A percentile compares a stretch with the other conserved stretches of the same genome.
phyloP scores from a whole-genome alignment of 2,797 vertebrate genomes.

The Hippopotamyrus pictus region DNA sequence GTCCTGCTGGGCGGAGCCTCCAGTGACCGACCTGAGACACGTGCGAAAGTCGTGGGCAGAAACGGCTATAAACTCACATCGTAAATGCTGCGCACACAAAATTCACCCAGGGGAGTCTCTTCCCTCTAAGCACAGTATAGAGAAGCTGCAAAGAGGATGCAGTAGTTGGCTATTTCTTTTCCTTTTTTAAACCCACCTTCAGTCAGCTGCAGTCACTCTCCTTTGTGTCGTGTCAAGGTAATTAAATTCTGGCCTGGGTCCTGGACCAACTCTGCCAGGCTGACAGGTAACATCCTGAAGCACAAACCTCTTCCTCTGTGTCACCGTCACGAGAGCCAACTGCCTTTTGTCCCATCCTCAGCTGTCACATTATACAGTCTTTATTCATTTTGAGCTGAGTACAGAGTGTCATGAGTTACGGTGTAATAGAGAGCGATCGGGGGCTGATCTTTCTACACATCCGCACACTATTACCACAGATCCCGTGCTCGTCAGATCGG shows the following conservation, averaged over 20 bases:
- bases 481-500: background rate
- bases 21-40: background rate
- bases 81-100: background rate
- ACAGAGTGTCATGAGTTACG: background rate
- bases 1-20: background rate
- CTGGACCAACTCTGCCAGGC: background rate
- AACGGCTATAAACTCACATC: background rate
- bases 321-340: background rate
- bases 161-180: background rate
- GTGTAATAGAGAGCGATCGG: background rate
- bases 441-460: background rate
- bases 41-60: background rate
- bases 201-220: conserved; percentile 7
- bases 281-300: conserved; percentile 12
- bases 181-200: background rate
- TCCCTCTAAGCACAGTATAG: background rate
- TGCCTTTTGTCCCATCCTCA: background rate
- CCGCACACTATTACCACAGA: background rate
- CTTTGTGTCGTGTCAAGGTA: conserved; percentile 12
- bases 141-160: background rate
- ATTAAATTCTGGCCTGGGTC: conserved; percentile 15
- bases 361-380: conserved; percentile 1
- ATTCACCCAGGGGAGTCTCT: background rate
- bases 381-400: background rate
- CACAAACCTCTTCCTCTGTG: background rate